Percentiles rank a stretch among this genome's conserved stretches.
Evolutionary conservation across 2,888 invertebrate genomes (phyloP).

Genomic region (Erebia epiphron): DNA sequence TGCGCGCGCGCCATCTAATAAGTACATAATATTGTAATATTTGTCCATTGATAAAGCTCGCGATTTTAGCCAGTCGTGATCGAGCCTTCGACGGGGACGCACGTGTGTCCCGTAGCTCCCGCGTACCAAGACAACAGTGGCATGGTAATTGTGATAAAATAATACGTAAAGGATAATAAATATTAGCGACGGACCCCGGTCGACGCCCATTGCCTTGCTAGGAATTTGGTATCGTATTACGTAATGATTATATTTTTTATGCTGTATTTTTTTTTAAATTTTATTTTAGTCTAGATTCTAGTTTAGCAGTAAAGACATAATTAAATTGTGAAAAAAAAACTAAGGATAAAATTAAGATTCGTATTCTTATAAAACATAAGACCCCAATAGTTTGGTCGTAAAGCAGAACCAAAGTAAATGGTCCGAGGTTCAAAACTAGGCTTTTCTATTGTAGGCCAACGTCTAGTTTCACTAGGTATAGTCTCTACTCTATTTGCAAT

Average conservation of each 20-base stretch:
- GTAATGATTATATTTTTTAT: slow-evolving; percentile 49
- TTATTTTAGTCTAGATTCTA: background rate
- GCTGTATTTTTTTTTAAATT: slow-evolving; percentile 34
- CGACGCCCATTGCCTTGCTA: slow-evolving; percentile 60
- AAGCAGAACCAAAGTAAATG: background rate
- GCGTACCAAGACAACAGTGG: slow-evolving; percentile 56
- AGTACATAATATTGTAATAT: slow-evolving; percentile 37
- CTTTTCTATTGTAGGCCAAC: too few relatives aligned
- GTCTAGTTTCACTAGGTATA: too few relatives aligned
- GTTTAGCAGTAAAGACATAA: background rate
- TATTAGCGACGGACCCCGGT: slow-evolving; percentile 56
- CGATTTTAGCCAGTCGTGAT: slow-evolving; percentile 70
- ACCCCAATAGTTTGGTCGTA: background rate
- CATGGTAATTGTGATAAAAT: slow-evolving; percentile 74
- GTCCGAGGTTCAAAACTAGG: background rate
- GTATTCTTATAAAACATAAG: background rate
- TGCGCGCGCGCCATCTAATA: slow-evolving; percentile 61
- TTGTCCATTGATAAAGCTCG: slow-evolving; percentile 73
- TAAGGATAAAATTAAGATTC: background rate
- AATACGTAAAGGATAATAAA: slow-evolving; percentile 56
- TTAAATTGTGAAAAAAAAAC: background rate
- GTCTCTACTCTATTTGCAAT: too few relatives aligned
- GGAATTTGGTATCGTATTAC: slow-evolving; percentile 71
- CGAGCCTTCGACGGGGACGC: slow-evolving; percentile 65
- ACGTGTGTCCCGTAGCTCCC: slow-evolving; percentile 43